A percentile compares a stretch with the other conserved stretches of the same genome.
These are phyloP conservation scores for Himalopsyche tibetana DNA, from an alignment of 2,888 invertebrate species.

Conservation along the genomic window DNA sequence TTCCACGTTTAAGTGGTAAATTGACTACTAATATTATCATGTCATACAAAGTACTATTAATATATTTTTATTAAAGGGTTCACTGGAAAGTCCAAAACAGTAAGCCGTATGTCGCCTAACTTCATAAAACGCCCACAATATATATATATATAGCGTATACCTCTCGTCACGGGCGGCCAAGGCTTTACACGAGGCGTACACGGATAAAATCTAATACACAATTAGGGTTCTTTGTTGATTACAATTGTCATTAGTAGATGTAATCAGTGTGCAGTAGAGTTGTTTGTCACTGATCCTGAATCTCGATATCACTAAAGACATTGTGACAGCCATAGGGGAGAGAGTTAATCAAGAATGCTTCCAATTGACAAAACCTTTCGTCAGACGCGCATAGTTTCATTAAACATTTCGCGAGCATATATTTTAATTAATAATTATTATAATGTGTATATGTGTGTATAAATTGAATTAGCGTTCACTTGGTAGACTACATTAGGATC, in stretches of 20 bases:
- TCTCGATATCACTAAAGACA: conserved; percentile 32
- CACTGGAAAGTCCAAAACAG: too few species aligned
- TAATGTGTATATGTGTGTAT: not conserved
- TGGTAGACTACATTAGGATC: too few species aligned
- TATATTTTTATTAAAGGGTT: too few species aligned
- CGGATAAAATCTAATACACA: not conserved
- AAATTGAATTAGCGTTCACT: too few species aligned
- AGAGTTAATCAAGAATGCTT: not conserved
- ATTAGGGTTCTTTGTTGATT: not conserved
- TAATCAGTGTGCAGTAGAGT: not conserved
- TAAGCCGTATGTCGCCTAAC: too few species aligned
- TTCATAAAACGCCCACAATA: too few species aligned
- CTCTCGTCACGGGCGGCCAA: too few species aligned
- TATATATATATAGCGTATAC: too few species aligned
- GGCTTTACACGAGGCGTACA: too few species aligned
- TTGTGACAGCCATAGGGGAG: not conserved
- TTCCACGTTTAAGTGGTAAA: too few species aligned
- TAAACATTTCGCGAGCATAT: not conserved
- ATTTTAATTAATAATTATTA: conserved; percentile 15
- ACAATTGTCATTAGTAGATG: conserved; percentile 14
- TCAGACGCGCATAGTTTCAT: conserved; percentile 8
- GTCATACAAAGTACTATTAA: too few species aligned
- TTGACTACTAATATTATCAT: too few species aligned
- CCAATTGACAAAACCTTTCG: conserved; percentile 36
- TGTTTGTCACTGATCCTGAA: conserved; percentile 13